Base-by-base conservation (phyloP, 1,140 invertebrate genomes). In the Oryzaephilus surinamensis region DNA sequence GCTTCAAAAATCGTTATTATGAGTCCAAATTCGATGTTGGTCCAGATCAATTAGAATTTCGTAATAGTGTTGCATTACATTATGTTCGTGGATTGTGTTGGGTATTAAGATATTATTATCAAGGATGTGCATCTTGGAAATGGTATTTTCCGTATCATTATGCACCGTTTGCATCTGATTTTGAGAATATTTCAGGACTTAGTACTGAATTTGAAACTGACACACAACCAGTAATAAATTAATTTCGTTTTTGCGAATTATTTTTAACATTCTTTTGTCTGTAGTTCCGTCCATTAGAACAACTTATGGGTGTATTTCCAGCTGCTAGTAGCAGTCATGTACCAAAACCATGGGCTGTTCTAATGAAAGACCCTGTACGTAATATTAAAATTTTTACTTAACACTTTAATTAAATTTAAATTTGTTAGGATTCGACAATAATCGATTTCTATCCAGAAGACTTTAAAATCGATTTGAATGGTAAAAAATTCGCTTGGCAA, bases 61-160 rank as follows among this genome's bases (percentile, higher is more conserved):
- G 93, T 62, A 76, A 69, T 43, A 23, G 44, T 21, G 90, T 99
- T 6, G 91, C 88, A 5, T 69, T 84, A 33, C 89, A 97, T 62
- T 99, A 99, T 67, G 90, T 96, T 0, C 72, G 80, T 28, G 97
- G 97, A 0, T 68, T 99, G 6, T 97, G 92, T 66, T 99, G 97
- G 97, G 96, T 99, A 5, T 67, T 99, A 10, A 77, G 84, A 40
- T 99, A 99, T 67, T 99, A 98, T 66, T 98, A 98, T 70, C 95
- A 97, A 77, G 97, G 97, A 27, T 99, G 96, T 69, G 85, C 92
- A 13, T 97, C 92, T 2, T 99, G 97, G 97, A 91, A 96, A 64
- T 99, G 97, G 97, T 99, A 97, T 69, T 99, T 93, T 66, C 97
- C 97, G 0, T 99, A 95, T 63, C 96, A 99, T 66, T 99, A 99